These are phyloP conservation scores for Halcyon chelicuti DNA, from an alignment of 2,797 vertebrate species.

Conservation along the genomic window DNA sequence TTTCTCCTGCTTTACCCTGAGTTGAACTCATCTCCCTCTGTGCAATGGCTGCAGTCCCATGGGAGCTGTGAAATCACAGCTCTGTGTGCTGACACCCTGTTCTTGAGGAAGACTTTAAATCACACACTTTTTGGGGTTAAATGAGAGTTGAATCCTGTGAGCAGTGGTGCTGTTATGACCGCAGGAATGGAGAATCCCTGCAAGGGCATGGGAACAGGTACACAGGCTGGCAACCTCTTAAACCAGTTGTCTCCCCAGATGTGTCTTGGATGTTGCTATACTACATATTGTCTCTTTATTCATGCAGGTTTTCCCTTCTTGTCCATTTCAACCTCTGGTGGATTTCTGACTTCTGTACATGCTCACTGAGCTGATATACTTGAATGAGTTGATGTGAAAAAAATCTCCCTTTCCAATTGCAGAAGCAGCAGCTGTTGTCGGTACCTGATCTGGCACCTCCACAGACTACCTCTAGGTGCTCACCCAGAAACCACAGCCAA, in stretches of 20 bases:
- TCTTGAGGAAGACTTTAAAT: neutral
- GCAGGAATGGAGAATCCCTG: neutral
- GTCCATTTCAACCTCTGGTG: neutral
- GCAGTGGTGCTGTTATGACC: neutral
- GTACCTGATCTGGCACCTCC: neutral
- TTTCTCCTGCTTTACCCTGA: neutral
- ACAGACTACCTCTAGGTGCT: neutral
- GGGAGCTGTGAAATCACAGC: neutral
- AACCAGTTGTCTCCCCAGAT: neutral
- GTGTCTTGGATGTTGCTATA: neutral
- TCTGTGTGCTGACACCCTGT: neutral
- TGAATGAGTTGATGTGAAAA: neutral
- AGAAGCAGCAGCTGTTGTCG: neutral
- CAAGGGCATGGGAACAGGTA: rapidly evolving
- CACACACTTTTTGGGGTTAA: neutral
- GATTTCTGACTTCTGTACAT: neutral
- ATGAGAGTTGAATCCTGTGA: neutral
- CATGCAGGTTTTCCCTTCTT: neutral
- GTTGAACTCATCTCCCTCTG: neutral
- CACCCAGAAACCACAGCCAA: neutral
- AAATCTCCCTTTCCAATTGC: neutral
- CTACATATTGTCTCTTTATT: neutral
- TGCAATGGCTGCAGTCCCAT: rapidly evolving
- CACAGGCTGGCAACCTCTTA: neutral
- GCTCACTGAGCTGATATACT: neutral